Base-by-base conservation (phyloP, 2,797 vertebrate genomes). In the Anas acuta region DNA sequence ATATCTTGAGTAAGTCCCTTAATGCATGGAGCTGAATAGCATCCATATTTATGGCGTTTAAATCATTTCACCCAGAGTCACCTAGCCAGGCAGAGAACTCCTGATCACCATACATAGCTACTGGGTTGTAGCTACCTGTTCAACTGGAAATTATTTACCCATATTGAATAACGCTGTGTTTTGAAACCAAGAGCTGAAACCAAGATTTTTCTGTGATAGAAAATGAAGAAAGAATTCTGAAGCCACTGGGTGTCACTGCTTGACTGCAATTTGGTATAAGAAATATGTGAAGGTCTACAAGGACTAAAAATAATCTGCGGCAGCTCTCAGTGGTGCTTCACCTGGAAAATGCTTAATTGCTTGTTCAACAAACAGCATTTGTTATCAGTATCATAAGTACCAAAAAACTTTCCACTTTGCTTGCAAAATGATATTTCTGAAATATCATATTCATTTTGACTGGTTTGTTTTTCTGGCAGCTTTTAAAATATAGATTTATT, bases 241-340 rank as follows among this genome's bases (percentile, higher is more conserved):
- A 33, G 65, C 97, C 97, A 97, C 96, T 92, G 84, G 97, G 96
- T 96, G 97, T 96, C 96, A 56, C 96, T 97, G 90, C 82, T 88
- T 88, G 70, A 97, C 91, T 91, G 33, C 33, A 21, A 41, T 92
- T 90, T 69, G 16, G 11, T 10, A 0, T 26, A 47, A 49, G 4
- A 79, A 51, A 45, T 57, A 49, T 11, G 62, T 15, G 32, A 57
- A 57, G 21, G 19, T 35, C 35, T 75, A 28, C 3, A 4, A 64
- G 28, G 19, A 33, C 53, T 37, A 65, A 93, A 92, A 93, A 58
- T 67, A 33, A 76, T 76, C 28, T 12, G 13, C 47, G 81, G 53
- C 16, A 45, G 35, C 78, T 94, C 92, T 86, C 33, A 73, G 69
- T 84, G 88, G 16, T 64, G 81, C 87, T 96, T 97, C 92, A 74